Evolutionary conservation across 2,888 invertebrate genomes (phyloP).

Genomic region (Zootermopsis nevadensis): DNA sequence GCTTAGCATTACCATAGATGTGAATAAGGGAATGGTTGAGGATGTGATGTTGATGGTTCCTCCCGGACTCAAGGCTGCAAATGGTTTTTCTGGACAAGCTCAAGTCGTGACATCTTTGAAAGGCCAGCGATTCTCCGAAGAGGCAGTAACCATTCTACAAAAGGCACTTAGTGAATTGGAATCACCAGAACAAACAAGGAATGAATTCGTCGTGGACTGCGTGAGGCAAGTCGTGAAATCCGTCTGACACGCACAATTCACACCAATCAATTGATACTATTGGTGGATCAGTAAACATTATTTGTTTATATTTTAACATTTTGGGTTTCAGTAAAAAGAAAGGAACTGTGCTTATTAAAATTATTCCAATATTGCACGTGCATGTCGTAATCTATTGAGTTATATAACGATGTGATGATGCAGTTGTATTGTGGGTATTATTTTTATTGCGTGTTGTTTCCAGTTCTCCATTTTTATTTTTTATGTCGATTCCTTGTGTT

Average conservation of each 20-base stretch:
- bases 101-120: slow-evolving; percentile 74
- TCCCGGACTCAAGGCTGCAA: slow-evolving; percentile 67
- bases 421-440: slow-evolving; percentile 20
- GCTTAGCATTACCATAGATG: slow-evolving; percentile 72
- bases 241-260: slow-evolving; percentile 56
- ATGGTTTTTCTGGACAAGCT: slow-evolving; percentile 73
- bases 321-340: not conserved
- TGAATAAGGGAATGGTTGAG: slow-evolving; percentile 73
- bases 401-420: slow-evolving; percentile 9
- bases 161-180: slow-evolving; percentile 56
- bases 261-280: not conserved
- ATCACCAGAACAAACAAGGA: slow-evolving; percentile 55
- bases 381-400: not conserved
- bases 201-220: slow-evolving; percentile 73
- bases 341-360: slow-evolving; percentile 18
- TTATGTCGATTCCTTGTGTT: not conserved
- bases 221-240: slow-evolving; percentile 73
- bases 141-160: slow-evolving; percentile 71
- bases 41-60: slow-evolving; percentile 75
- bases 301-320: not conserved
- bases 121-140: slow-evolving; percentile 74
- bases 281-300: not conserved
- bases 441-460: not conserved
- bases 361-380: slow-evolving; percentile 29
- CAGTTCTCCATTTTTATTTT: slow-evolving; percentile 10